Evolutionary conservation across 2,113 vertebrate genomes (phyloP).

Genomic region (Falco punctatus): DNA sequence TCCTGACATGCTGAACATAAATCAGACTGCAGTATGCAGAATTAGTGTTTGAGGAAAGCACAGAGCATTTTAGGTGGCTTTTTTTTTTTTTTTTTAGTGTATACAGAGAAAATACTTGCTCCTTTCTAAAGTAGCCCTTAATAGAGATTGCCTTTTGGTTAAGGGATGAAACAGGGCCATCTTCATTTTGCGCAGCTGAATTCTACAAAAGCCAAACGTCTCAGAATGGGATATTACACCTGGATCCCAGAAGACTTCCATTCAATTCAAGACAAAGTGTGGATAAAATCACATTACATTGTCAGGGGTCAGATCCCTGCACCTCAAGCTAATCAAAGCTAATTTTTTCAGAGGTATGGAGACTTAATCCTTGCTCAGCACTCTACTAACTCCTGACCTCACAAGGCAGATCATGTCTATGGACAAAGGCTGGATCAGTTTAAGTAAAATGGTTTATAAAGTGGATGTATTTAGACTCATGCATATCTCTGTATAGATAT

Average conservation of each 20-base stretch:
- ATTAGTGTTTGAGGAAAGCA: not conserved
- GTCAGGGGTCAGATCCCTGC: not conserved
- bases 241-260: not conserved
- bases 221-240: not conserved
- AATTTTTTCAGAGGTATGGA: not conserved
- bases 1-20: not conserved
- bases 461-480: not conserved
- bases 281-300: not conserved
- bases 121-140: not conserved
- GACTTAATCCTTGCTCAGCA: not conserved
- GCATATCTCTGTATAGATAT: not conserved
- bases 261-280: not conserved
- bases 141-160: not conserved
- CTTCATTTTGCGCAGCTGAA: not conserved
- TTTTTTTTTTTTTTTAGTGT: not conserved
- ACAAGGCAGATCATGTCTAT: not conserved
- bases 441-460: not conserved
- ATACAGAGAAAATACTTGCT: not conserved
- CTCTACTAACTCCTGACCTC: not conserved
- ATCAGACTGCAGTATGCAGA: not conserved
- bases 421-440: not conserved
- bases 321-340: not conserved
- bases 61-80: not conserved
- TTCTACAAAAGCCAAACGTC: not conserved
- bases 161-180: not conserved